A percentile compares a stretch with the other conserved stretches of the same genome.
Evolutionary conservation across 2,888 invertebrate genomes (phyloP).

Genomic region (Ophion slaviceki): DNA sequence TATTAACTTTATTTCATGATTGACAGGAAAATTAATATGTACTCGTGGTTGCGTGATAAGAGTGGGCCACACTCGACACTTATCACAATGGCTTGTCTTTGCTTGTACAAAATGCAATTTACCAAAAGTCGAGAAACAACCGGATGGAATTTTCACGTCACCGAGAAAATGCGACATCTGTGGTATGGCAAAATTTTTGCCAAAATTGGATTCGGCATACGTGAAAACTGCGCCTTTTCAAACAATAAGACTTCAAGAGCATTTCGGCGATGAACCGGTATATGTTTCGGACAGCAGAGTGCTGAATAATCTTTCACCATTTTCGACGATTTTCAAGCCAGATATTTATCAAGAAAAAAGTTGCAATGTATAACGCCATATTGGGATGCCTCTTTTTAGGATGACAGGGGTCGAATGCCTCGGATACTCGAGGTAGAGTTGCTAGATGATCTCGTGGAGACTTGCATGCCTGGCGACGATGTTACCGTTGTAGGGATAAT

Average conservation of each 20-base stretch:
- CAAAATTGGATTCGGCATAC: constrained; percentile 87
- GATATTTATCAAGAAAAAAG: not conserved
- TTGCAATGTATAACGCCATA: constrained; percentile 16
- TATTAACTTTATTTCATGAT: not conserved
- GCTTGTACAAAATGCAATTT: constrained; percentile 88
- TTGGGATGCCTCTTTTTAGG: constrained; percentile 81
- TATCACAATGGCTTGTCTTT: constrained; percentile 92
- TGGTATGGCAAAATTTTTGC: constrained; percentile 87
- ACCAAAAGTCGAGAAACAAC: constrained; percentile 83
- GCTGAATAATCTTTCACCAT: not conserved
- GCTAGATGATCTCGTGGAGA: constrained; percentile 90
- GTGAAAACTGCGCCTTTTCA: constrained; percentile 92
- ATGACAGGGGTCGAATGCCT: constrained; percentile 89
- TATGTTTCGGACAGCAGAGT: not conserved
- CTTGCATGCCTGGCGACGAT: constrained; percentile 94
- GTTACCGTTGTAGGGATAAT: constrained; percentile 94
- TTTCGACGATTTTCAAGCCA: not conserved
- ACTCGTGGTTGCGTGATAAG: constrained; percentile 94
- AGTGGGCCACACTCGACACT: constrained; percentile 90
- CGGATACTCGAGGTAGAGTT: constrained; percentile 94
- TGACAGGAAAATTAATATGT: constrained; percentile 89
- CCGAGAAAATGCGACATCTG: constrained; percentile 87
- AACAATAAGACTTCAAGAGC: constrained; percentile 92
- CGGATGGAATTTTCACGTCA: constrained; percentile 85
- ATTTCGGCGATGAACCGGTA: constrained; percentile 88